A percentile compares a stretch with the other conserved stretches of the same genome.
Evolutionary conservation across 64 coral and sea anemone species (phyloP).

Genomic region (Catalaphyllia jardinei): DNA sequence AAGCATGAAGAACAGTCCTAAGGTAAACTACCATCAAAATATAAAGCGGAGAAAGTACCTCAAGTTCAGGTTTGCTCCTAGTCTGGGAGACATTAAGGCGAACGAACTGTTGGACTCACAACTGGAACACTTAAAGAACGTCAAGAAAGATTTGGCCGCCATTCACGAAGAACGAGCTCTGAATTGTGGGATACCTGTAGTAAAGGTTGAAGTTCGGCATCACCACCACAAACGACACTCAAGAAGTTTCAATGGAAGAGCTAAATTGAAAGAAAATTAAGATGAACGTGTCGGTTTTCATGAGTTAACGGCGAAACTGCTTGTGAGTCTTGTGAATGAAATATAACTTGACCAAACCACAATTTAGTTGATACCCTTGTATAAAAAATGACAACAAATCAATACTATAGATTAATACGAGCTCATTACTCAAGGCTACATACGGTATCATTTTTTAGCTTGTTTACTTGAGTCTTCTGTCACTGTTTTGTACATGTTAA

Average conservation of each 20-base stretch:
- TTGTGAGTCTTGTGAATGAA: too few species aligned
- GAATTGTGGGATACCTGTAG: neutral
- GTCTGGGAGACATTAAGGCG: conserved; percentile 42
- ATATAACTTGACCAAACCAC: too few species aligned
- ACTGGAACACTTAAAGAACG: neutral
- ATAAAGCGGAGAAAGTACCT: conserved; percentile 28
- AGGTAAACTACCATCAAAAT: neutral
- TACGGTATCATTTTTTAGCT: too few species aligned
- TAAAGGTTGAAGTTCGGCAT: neutral
- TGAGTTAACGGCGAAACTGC: neutral
- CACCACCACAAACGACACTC: neutral
- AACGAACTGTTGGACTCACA: conserved; percentile 19
- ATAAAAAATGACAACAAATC: too few species aligned
- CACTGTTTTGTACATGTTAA: too few species aligned
- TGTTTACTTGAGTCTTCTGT: too few species aligned
- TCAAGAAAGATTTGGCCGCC: conserved; percentile 9
- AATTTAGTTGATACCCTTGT: too few species aligned
- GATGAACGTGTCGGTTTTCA: too few species aligned
- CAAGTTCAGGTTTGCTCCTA: conserved; percentile 43
- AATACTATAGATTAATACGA: too few species aligned
- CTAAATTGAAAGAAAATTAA: neutral
- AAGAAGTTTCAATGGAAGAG: neutral
- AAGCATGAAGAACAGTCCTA: conserved; percentile 32
- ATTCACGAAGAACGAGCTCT: conserved; percentile 39
- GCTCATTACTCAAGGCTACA: too few species aligned